Conservation (phyloP, 37 sponge, comb jelly and placozoan species). For the Chondrilla cf. caribensis region DNA sequence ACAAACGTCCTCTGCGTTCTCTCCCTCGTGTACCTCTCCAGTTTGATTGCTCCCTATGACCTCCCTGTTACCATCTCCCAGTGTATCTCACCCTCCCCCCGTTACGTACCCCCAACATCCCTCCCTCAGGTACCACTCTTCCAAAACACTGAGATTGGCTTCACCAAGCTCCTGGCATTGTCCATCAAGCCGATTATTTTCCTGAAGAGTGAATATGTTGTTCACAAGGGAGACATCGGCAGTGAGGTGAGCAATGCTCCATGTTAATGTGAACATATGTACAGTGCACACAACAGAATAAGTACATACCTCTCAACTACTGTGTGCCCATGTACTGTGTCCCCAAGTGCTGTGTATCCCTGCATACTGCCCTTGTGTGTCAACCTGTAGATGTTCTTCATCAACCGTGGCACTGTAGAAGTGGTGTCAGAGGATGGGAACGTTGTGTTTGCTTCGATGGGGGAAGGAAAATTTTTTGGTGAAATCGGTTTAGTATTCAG, state of each 20-base stretch:
- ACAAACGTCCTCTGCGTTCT: no score
- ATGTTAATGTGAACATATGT: no score
- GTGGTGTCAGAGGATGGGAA: slow-evolving; percentile 73
- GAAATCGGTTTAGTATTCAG: slow-evolving; percentile 67
- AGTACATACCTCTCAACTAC: no score
- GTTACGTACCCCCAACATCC: no score
- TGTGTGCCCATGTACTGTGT: no score
- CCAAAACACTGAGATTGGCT: slow-evolving; percentile 73
- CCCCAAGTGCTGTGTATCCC: no score
- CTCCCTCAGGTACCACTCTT: slow-evolving; percentile 64
- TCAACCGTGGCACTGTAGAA: slow-evolving; percentile 67
- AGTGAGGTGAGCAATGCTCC: slow-evolving; percentile 42
- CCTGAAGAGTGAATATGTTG: slow-evolving; percentile 67
- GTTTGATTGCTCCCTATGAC: no score
- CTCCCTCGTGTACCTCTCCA: no score
- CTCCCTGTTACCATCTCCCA: no score
- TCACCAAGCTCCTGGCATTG: slow-evolving; percentile 72
- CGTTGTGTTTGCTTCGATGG: slow-evolving; percentile 56
- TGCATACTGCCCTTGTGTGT: no score
- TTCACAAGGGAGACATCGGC: slow-evolving; percentile 76
- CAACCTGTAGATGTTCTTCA: slow-evolving; percentile 80
- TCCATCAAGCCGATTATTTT: slow-evolving; percentile 70
- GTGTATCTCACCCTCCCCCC: no score
- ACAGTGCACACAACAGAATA: no score
- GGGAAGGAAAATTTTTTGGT: slow-evolving; percentile 80